phyloP scores from a whole-genome alignment of 2,113 vertebrate species.

The Eleginops maclovinus region DNA sequence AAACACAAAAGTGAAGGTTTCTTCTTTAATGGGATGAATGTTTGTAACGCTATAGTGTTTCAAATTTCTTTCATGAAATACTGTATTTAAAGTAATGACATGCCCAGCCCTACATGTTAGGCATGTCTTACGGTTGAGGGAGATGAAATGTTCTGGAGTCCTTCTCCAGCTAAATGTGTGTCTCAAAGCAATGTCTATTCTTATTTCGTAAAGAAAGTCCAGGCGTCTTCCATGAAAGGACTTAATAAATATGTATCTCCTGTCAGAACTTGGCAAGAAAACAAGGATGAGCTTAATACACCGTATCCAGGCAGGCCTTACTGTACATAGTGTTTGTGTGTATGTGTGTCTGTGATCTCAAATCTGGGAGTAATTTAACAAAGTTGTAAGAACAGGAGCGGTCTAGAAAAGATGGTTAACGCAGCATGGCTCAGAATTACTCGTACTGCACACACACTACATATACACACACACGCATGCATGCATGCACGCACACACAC shows the following conservation, averaged over 20 bases:
- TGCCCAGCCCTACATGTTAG: neutral
- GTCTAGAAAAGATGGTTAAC: conserved; percentile 40
- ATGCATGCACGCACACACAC: neutral
- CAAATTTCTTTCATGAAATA: neutral
- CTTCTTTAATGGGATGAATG: neutral
- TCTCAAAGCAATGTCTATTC: conserved; percentile 24
- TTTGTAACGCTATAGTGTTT: neutral
- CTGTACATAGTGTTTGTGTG: conserved; percentile 19
- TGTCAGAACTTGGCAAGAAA: conserved; percentile 55
- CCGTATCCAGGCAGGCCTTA: conserved; percentile 11
- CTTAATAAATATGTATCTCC: conserved; percentile 35
- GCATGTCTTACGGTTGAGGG: conserved; percentile 1
- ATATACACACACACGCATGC: conserved; percentile 1
- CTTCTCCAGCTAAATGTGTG: neutral
- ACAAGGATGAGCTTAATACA: conserved; percentile 51
- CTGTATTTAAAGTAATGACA: conserved; percentile 3
- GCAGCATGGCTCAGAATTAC: conserved; percentile 31
- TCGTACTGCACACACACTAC: conserved; percentile 1
- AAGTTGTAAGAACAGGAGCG: conserved; percentile 21
- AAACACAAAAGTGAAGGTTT: neutral
- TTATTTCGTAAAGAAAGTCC: conserved; percentile 35
- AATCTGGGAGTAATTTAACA: conserved; percentile 63
- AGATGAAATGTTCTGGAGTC: conserved; percentile 1
- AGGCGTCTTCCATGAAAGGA: conserved; percentile 20
- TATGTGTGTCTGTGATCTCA: conserved; percentile 34